A percentile compares a stretch with the other conserved stretches of the same genome.
phyloP scores from a whole-genome alignment of 2,113 vertebrate genomes.

The Chascanopsetta lugubris region DNA sequence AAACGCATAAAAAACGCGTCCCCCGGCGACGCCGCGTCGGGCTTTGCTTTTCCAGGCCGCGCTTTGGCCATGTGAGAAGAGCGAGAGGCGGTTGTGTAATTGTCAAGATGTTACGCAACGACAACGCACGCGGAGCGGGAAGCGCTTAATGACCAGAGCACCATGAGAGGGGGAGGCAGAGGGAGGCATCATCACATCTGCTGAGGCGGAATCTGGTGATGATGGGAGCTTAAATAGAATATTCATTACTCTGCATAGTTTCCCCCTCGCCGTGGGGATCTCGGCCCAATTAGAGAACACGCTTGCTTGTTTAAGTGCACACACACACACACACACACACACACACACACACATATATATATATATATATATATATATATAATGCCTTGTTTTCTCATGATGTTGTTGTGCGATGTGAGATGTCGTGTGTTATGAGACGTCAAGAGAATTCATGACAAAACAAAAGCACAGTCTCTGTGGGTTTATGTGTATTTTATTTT shows the following conservation, averaged over 20 bases:
- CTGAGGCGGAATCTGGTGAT: conserved; percentile 38
- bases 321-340: background rate
- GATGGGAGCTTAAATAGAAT: conserved; percentile 37
- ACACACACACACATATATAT: no score
- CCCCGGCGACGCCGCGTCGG: conserved; percentile 42
- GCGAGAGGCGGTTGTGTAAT: conserved; percentile 71
- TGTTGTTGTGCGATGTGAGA: background rate
- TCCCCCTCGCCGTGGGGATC: conserved; percentile 23
- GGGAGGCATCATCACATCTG: conserved; percentile 58
- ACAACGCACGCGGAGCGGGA: conserved; percentile 45
- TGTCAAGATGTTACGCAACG: conserved; percentile 69
- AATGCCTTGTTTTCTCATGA: background rate
- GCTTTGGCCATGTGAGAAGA: conserved; percentile 36
- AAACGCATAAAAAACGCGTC: conserved; percentile 56
- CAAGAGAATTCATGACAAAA: background rate
- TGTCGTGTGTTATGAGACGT: background rate
- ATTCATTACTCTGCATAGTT: conserved; percentile 53
- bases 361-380: no score
- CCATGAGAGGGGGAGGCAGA: conserved; percentile 23
- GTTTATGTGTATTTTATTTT: no score
- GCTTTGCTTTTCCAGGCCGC: conserved; percentile 52
- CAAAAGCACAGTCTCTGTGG: background rate
- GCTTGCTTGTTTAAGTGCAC: conserved; percentile 19
- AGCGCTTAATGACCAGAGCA: conserved; percentile 61
- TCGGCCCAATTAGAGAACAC: conserved; percentile 55